phyloP scores from a whole-genome alignment of 2,797 vertebrate genomes.

The Phaenicophaeus curvirostris region DNA sequence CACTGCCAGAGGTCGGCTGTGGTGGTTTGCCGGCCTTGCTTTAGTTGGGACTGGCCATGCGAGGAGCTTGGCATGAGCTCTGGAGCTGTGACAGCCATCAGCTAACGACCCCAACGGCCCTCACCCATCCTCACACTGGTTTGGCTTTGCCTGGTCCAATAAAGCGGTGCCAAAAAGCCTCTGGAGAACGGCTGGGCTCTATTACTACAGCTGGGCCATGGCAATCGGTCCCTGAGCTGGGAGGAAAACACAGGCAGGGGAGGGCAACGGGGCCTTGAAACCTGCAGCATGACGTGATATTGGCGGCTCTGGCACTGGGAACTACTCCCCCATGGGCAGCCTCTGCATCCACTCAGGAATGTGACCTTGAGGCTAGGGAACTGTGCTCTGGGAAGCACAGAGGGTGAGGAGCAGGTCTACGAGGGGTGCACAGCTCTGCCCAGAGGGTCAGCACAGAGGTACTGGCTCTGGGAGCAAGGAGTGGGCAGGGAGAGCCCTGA shows the following conservation, averaged over 20 bases:
- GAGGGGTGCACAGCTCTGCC: not conserved
- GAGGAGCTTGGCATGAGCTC: not conserved
- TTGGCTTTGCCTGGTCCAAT: not conserved
- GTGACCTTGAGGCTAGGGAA: not conserved
- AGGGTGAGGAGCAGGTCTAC: not conserved
- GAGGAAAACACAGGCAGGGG: not conserved
- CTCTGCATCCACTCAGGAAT: not conserved
- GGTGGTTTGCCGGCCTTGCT: not conserved
- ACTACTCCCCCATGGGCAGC: not conserved
- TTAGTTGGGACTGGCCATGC: not conserved
- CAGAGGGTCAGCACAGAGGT: not conserved
- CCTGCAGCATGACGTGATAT: not conserved
- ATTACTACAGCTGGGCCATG: not conserved
- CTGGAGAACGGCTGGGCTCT: not conserved
- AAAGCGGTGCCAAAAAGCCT: no score
- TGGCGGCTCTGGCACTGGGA: not conserved
- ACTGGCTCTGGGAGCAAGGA: accelerated
- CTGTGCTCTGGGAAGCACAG: no score
- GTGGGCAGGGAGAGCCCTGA: accelerated
- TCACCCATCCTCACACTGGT: not conserved
- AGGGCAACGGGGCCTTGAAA: not conserved
- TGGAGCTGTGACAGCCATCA: not conserved
- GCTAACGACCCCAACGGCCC: not conserved
- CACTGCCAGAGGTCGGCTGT: not conserved
- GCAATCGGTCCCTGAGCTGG: not conserved